Evolutionary conservation across 2,797 vertebrate genomes (phyloP), one percentile per base, ranked within the genome.

Genomic region (Manis crassicaudata): DNA sequence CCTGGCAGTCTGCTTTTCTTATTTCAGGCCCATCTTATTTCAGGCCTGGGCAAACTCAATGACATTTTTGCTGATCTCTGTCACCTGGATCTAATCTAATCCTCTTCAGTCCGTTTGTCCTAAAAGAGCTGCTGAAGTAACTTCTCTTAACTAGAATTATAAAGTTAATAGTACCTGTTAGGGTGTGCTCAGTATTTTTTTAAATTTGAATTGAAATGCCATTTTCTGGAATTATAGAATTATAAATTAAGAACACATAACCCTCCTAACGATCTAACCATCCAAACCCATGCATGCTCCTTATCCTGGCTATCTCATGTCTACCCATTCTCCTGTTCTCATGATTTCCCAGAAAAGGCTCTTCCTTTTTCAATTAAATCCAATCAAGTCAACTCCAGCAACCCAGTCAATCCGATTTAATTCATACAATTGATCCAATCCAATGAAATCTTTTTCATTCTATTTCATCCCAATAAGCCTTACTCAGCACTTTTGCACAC

Each of bases 71-170:
- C 27, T 70, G 40, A 86, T 83, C 56, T 93, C 16, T 80, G 88
- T 90, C 37, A 67, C 46, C 87, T 92, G 17, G 43, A 0, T 46
- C n/a, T 88, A 25, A 77, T 85, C 52, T 88, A 25, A 77, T 85
- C 52, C 43, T 92, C 52, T 86, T 94, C 29, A 76, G 65, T 46
- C 46, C 46, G 7, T 88, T 80, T 79, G n/a, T 54, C 21, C n/a
- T 95, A 37, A 90, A 81, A 84, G 10, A 88, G 37, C 14, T 84
- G 16, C 10, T 35, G 6, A 67, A 12, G 23, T 85, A 76, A 56
- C 62, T 88, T 75, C 87, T 81, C 50, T 95, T 70, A 80, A 79
- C n/a, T 27, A 60, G 60, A 93, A 54, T 83, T 76, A 88, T 32
- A 72, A 37, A 70, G n/a, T 85, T 79, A 94, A 52, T 77, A 27